Conservation (phyloP, 2,888 invertebrate genomes). For the Trilocha varians region DNA sequence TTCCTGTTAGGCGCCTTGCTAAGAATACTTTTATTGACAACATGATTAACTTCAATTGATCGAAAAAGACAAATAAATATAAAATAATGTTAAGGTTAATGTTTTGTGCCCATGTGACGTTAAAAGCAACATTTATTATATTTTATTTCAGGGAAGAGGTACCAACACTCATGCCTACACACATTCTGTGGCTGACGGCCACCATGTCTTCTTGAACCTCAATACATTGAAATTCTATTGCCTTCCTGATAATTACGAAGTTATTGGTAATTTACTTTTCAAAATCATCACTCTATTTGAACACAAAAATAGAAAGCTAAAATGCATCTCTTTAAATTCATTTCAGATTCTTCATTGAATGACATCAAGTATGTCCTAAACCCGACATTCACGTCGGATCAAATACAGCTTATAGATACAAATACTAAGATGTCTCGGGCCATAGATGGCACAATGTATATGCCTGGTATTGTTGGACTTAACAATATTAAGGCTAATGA, state of each 20-base stretch:
- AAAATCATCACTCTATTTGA: too few relatives aligned
- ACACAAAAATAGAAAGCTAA: too few relatives aligned
- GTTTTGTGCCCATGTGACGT: not conserved
- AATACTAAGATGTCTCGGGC: slow-evolving; percentile 92
- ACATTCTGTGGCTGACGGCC: slow-evolving; percentile 97
- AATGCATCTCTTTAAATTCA: too few relatives aligned
- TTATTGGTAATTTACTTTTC: slow-evolving; percentile 81
- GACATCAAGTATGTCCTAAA: slow-evolving; percentile 99
- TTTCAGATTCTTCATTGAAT: slow-evolving; percentile 92
- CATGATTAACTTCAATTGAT: too few relatives aligned
- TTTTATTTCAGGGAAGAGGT: slow-evolving; percentile 87
- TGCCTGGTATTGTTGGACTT: slow-evolving; percentile 97
- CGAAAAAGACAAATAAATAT: too few relatives aligned
- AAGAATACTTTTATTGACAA: too few relatives aligned
- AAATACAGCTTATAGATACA: slow-evolving; percentile 86
- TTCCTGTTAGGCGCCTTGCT: too few relatives aligned
- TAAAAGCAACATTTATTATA: not conserved
- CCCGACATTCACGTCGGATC: slow-evolving; percentile 91
- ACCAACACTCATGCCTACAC: slow-evolving; percentile 99
- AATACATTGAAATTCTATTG: slow-evolving; percentile 98
- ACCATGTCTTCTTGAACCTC: slow-evolving; percentile 98
- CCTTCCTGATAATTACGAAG: slow-evolving; percentile 99
- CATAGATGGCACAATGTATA: slow-evolving; percentile 96
- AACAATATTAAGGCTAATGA: slow-evolving; percentile 99
- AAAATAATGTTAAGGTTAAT: too few relatives aligned